Conservation (phyloP, 2,888 invertebrate species). For the Andrena bucephala region DNA sequence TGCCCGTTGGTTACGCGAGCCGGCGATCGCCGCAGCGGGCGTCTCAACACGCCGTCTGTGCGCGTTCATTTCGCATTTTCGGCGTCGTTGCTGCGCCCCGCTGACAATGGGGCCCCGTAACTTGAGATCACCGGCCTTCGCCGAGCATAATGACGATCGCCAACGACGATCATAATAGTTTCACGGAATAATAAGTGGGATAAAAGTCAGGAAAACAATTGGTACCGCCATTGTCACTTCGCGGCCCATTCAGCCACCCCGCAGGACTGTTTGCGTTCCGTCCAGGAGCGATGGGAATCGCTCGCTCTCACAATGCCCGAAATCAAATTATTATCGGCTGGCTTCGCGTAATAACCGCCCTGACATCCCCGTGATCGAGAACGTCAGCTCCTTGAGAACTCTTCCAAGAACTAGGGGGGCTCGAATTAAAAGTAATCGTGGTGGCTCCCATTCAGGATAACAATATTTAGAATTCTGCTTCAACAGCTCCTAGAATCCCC, state of each 20-base stretch:
- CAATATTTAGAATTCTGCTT: too few species aligned
- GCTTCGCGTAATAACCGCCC: constrained; percentile 42
- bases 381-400: constrained; percentile 13
- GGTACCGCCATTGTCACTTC: constrained; percentile 70
- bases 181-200: constrained; percentile 71
- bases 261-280: constrained; percentile 58
- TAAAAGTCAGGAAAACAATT: constrained; percentile 81
- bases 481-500: too few species aligned
- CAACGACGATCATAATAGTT: constrained; percentile 66
- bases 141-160: constrained; percentile 67
- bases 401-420: not conserved
- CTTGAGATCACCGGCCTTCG: constrained; percentile 67
- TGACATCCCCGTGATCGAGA: not conserved
- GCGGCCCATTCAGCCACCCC: constrained; percentile 66
- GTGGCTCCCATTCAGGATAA: too few species aligned
- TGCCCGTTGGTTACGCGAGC: constrained; percentile 51
- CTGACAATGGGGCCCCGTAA: constrained; percentile 68
- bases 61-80: constrained; percentile 78
- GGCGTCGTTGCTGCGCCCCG: constrained; percentile 61
- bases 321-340: constrained; percentile 60
- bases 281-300: constrained; percentile 56
- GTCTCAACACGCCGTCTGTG: constrained; percentile 68
- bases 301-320: constrained; percentile 38
- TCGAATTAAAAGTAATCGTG: not conserved
- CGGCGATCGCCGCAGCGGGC: constrained; percentile 61